These are phyloP conservation scores for Ptycholaimellus sp. DNA, from an alignment of 2,888 invertebrate genomes.

Conservation along the genomic window DNA sequence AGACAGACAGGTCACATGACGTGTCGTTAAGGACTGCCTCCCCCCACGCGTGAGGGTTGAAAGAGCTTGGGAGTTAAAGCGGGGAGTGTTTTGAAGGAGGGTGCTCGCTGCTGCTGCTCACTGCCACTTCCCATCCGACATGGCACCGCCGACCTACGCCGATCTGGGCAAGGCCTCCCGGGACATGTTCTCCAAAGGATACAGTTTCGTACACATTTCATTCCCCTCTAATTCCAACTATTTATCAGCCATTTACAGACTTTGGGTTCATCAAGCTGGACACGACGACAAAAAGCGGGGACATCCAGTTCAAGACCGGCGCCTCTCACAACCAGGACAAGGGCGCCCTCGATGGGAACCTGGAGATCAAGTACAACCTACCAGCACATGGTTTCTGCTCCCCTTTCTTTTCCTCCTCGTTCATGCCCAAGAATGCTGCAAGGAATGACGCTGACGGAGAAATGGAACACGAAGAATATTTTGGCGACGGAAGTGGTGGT, in stretches of 20 bases:
- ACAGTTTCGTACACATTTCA: conserved; percentile 34
- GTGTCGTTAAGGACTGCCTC: no score
- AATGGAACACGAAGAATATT: conserved; percentile 95
- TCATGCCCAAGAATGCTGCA: background rate
- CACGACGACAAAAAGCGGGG: conserved; percentile 60
- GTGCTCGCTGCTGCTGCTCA: no score
- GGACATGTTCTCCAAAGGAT: conserved; percentile 85
- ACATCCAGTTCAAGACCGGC: conserved; percentile 69
- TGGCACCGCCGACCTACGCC: conserved; percentile 72
- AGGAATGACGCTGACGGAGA: conserved; percentile 77
- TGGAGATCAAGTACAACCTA: conserved; percentile 64
- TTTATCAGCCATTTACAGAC: conserved; percentile 35
- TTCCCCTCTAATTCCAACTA: background rate
- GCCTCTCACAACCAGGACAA: conserved; percentile 74
- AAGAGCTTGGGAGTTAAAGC: no score
- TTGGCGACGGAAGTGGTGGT: conserved; percentile 62
- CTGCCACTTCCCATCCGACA: no score
- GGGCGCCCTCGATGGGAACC: conserved; percentile 64
- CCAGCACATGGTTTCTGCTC: conserved; percentile 36
- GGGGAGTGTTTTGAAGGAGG: no score
- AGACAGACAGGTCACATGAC: no score
- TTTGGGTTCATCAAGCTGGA: conserved; percentile 87
- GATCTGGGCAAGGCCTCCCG: conserved; percentile 89
- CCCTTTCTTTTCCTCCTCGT: background rate
- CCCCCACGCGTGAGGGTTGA: no score